phyloP scores from a whole-genome alignment of 2,797 vertebrate species.

The Sebastes taczanowskii region DNA sequence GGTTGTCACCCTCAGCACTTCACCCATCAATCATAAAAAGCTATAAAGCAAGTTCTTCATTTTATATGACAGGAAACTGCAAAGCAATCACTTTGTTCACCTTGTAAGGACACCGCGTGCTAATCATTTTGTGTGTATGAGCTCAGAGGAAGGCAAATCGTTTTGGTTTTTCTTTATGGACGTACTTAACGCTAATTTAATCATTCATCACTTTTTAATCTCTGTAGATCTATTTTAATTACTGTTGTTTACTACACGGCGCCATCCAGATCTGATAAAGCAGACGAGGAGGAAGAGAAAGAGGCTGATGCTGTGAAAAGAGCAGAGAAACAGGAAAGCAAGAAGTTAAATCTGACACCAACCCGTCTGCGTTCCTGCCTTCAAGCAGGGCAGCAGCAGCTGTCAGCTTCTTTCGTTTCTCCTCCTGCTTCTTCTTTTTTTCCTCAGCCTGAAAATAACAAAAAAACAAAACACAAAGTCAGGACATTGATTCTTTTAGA shows the following conservation, averaged over 20 bases:
- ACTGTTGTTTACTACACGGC: background rate
- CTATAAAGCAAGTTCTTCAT: slow-evolving; percentile 28
- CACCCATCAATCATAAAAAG: slow-evolving; percentile 48
- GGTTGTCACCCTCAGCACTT: slow-evolving; percentile 21
- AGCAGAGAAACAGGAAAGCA: background rate
- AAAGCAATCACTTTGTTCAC: slow-evolving; percentile 54
- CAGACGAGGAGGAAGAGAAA: background rate
- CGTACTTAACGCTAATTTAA: slow-evolving; percentile 1
- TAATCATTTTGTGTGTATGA: background rate
- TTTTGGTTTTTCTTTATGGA: slow-evolving; percentile 14
- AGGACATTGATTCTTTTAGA: background rate
- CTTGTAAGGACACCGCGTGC: background rate
- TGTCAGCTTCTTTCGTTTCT: slow-evolving; percentile 88
- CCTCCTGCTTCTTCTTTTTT: slow-evolving; percentile 88
- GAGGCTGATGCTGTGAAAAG: background rate
- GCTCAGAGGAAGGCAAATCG: background rate
- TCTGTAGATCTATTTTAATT: slow-evolving; percentile 36
- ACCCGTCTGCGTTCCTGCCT: slow-evolving; percentile 94
- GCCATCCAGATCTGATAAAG: background rate
- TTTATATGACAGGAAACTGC: slow-evolving; percentile 43
- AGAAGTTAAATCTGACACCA: slow-evolving; percentile 51
- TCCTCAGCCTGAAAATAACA: slow-evolving; percentile 81
- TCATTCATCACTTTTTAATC: background rate
- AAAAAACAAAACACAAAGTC: background rate
- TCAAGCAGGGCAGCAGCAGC: slow-evolving; percentile 86